A percentile compares a stretch with the other conserved stretches of the same genome.
phyloP scores from a whole-genome alignment of 2,888 invertebrate species.

The Achlya flavicornis region DNA sequence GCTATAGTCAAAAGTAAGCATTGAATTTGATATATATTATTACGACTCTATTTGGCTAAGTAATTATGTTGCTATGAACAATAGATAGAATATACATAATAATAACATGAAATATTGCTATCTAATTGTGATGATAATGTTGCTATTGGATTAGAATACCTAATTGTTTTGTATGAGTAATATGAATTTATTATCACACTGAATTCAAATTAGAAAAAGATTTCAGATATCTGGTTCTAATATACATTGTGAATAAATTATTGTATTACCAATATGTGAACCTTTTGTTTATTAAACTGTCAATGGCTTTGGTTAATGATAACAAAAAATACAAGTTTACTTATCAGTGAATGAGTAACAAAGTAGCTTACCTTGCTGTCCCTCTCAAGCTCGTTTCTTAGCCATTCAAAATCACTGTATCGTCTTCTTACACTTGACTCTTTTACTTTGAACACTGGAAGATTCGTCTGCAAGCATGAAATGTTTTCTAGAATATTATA shows the following conservation, averaged over 20 bases:
- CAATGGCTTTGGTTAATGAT: constrained; percentile 32
- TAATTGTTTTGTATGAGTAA: background rate
- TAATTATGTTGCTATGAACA: no score
- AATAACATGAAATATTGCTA: background rate
- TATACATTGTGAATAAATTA: background rate
- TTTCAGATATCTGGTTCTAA: background rate
- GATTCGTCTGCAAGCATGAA: constrained; percentile 93
- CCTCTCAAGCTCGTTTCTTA: constrained; percentile 98
- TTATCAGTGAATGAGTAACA: constrained; percentile 8
- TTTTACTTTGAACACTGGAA: constrained; percentile 99
- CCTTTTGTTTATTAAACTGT: background rate
- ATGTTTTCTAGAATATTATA: constrained; percentile 27
- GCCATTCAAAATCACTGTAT: constrained; percentile 99
- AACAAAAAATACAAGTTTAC: constrained; percentile 28
- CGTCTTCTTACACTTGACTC: constrained; percentile 98
- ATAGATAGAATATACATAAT: no score
- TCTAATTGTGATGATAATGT: background rate
- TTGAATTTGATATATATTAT: background rate
- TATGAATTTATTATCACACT: background rate
- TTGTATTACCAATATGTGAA: background rate
- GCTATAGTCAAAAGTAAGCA: background rate
- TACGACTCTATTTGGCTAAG: no score
- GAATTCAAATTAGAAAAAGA: background rate
- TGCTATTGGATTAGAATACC: background rate
- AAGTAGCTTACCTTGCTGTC: constrained; percentile 94